A percentile compares a stretch with the other conserved stretches of the same genome.
phyloP scores from a whole-genome alignment of 2,113 vertebrate species.

The Oryzias celebensis region DNA sequence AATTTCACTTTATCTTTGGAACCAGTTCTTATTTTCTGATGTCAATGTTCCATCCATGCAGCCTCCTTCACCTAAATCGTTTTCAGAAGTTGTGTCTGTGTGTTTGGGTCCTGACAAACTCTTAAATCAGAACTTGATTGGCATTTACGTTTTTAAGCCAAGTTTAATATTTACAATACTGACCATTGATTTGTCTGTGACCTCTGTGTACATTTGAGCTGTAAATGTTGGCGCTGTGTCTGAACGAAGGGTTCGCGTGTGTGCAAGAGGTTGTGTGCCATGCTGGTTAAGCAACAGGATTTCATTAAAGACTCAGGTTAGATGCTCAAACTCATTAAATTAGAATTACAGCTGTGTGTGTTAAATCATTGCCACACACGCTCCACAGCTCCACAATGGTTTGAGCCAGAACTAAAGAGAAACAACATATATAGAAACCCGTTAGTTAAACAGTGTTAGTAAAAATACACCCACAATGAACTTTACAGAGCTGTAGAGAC shows the following conservation, averaged over 20 bases:
- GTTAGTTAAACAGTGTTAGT: no score
- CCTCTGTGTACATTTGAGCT: conserved; percentile 21
- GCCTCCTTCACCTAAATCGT: no score
- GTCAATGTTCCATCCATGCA: no score
- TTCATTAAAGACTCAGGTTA: conserved; percentile 12
- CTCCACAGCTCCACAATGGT: no score
- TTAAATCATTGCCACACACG: not conserved
- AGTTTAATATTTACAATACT: conserved; percentile 58
- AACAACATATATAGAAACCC: no score
- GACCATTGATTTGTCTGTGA: conserved; percentile 23
- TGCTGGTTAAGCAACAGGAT: conserved; percentile 1
- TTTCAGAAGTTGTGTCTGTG: no score
- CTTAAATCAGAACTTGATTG: not conserved
- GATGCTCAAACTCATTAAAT: conserved; percentile 32
- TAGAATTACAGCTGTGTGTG: conserved; percentile 36
- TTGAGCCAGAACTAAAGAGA: no score
- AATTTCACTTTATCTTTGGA: no score
- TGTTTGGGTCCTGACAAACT: not conserved
- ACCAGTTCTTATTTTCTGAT: no score
- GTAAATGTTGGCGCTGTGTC: conserved; percentile 31
- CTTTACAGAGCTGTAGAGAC: no score
- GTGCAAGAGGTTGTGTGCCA: conserved; percentile 18
- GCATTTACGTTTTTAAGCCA: conserved; percentile 28
- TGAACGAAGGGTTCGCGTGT: conserved; percentile 11
- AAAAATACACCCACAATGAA: no score